Conservation (phyloP, 2,888 invertebrate species). For the Macroteleia sp. region DNA sequence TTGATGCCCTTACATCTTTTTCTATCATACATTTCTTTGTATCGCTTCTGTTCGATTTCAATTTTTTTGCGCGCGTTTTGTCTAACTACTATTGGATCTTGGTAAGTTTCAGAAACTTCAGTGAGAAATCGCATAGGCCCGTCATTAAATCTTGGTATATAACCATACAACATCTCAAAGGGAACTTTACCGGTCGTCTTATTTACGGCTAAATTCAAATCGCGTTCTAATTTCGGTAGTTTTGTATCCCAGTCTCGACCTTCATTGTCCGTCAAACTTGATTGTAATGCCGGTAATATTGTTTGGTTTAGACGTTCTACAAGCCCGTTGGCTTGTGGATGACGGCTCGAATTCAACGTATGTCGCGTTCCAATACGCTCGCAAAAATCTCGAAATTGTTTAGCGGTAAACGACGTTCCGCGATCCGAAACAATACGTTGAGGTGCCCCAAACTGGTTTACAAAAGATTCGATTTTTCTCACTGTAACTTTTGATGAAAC, state of each 20-base stretch:
- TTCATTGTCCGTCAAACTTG: not conserved
- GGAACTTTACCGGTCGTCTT: slow-evolving; percentile 1
- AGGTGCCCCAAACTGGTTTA: slow-evolving; percentile 52
- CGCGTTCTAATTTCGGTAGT: not conserved
- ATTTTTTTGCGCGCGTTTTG: not conserved
- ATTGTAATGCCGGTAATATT: slow-evolving; percentile 12
- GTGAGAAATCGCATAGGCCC: not conserved
- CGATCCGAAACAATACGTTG: slow-evolving; percentile 48
- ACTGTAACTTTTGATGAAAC: slow-evolving; percentile 22
- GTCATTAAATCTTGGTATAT: slow-evolving; percentile 11
- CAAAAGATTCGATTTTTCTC: slow-evolving; percentile 25
- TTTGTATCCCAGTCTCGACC: not conserved
- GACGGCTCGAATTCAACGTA: slow-evolving; percentile 34
- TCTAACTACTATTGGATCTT: not conserved
- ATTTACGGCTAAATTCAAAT: not conserved
- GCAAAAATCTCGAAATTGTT: slow-evolving; percentile 49
- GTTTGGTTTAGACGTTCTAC: slow-evolving; percentile 34
- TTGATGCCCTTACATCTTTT: not conserved
- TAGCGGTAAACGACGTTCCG: slow-evolving; percentile 57
- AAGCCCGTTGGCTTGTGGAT: slow-evolving; percentile 46
- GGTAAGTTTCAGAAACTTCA: not conserved
- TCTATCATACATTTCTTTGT: not conserved
- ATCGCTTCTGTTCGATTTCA: not conserved
- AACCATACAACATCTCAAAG: slow-evolving; percentile 13
- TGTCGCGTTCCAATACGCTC: slow-evolving; percentile 18